Base-by-base conservation (phyloP, 2,797 vertebrate genomes). In the Emys orbicularis region DNA sequence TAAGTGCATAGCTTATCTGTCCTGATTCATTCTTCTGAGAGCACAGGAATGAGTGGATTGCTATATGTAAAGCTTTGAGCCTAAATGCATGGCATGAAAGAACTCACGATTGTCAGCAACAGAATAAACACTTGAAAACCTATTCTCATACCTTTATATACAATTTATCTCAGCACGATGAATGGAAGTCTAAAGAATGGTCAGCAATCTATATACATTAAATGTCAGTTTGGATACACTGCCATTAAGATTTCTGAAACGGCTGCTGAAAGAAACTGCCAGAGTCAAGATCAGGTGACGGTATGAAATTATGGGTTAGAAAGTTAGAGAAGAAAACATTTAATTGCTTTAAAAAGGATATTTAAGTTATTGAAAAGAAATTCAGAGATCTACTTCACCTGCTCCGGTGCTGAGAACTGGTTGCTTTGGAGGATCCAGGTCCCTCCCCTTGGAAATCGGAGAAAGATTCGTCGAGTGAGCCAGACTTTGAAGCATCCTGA, bases 401-500 rank as follows among this genome's bases (percentile, higher is more conserved):
- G 98, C 97, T 99, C 97, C 98, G 98, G 50, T 98, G 98, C 95
- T 99, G 99, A 54, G 99, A 97, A 92, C 96, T 91, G 34, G 94
- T 94, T 53, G 97, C 86, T 95, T 98, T 98, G 61, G 99, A 98
- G 83, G 98, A 97, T 97, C 98, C 97, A 44, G 98, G 95, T 0
- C 98, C 97, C 19, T 99, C 99, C 79, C 98, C 98, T 92, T 99
- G 99, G 97, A 99, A 99, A 95, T 99, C 99, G n/a, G 98, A 88
- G 97, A 99, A 99, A 12, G 99, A 98, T 44, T 99, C 99, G 89
- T 99, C 99, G 79, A 98, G 98, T 13, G 98, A 98, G 59, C 97
- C 98, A 50, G 99, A 98, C 95, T 99, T 99, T 1, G 99, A 99
- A 81, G 99, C 99, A 96, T 99, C 99, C 98, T 99, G 99, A 96